Percentiles rank a stretch among this genome's conserved stretches.
phyloP scores from a whole-genome alignment of 2,888 invertebrate species.

The Plagodis dolabraria region DNA sequence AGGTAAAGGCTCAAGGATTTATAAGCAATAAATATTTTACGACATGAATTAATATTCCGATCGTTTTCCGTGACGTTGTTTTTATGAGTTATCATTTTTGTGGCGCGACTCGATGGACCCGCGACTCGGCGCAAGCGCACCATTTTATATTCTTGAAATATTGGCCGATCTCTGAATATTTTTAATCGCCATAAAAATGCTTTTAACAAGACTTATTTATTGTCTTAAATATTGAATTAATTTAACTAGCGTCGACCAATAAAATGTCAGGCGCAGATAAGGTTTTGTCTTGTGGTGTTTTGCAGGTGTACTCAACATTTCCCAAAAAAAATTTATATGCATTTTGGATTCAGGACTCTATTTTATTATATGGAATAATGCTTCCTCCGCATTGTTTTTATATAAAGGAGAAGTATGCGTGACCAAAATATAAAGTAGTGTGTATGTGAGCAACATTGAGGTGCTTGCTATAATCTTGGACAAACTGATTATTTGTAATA shows the following conservation, averaged over 20 bases:
- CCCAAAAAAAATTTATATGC: neutral
- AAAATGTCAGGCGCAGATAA: conserved; percentile 39
- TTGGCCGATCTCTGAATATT: conserved; percentile 72
- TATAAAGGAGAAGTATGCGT: too few relatives aligned
- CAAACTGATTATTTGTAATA: too few relatives aligned
- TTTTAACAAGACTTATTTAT: conserved; percentile 74
- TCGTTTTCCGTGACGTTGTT: conserved; percentile 84
- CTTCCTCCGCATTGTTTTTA: too few relatives aligned
- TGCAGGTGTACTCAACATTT: conserved; percentile 19
- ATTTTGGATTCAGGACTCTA: neutral
- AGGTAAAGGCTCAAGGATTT: conserved; percentile 85
- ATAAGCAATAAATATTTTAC: conserved; percentile 85
- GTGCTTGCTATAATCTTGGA: too few relatives aligned
- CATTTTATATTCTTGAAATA: conserved; percentile 66
- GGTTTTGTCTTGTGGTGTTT: conserved; percentile 24
- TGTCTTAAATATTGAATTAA: conserved; percentile 71
- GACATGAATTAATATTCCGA: conserved; percentile 84
- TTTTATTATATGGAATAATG: too few relatives aligned
- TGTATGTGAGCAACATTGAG: too few relatives aligned
- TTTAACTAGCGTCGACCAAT: conserved; percentile 49
- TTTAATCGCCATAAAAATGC: conserved; percentile 74
- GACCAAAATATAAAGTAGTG: too few relatives aligned
- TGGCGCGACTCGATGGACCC: conserved; percentile 68
- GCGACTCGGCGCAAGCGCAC: conserved; percentile 56
- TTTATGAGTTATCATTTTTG: conserved; percentile 85